These are phyloP conservation scores for Isurus oxyrinchus DNA, from an alignment of 2,113 vertebrate species.

Conservation along the genomic window DNA sequence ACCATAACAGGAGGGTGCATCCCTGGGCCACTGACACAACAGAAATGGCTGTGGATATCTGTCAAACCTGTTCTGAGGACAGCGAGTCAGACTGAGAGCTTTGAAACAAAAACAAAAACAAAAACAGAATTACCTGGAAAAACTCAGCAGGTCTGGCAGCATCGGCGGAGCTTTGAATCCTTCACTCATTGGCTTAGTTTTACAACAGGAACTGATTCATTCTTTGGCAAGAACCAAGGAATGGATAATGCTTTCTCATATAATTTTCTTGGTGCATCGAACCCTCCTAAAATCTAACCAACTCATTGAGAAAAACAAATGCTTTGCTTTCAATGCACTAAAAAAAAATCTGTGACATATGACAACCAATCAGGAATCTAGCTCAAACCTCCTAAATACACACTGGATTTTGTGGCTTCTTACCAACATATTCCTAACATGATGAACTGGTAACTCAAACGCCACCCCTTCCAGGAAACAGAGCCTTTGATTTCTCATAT, in stretches of 20 bases:
- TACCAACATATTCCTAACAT: conserved; percentile 12
- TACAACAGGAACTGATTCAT: conserved; percentile 27
- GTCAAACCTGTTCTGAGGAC: neutral
- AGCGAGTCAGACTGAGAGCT: neutral
- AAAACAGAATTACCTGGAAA: too few relatives aligned
- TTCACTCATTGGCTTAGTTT: neutral
- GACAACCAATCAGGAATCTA: neutral
- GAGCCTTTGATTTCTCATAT: neutral
- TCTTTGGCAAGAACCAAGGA: neutral
- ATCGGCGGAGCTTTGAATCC: neutral
- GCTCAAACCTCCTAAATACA: neutral
- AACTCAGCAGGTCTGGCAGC: too few relatives aligned
- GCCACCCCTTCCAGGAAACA: neutral
- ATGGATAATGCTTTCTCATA: neutral
- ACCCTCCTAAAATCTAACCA: neutral
- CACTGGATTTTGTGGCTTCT: neutral
- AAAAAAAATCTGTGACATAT: neutral
- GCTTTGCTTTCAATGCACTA: neutral
- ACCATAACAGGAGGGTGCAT: neutral
- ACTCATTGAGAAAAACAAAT: conserved; percentile 10
- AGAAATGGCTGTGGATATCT: neutral
- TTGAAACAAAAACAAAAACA: too few relatives aligned
- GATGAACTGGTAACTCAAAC: neutral
- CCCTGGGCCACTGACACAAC: neutral
- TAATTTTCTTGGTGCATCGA: neutral